A percentile compares a stretch with the other conserved stretches of the same genome.
phyloP scores from a whole-genome alignment of 2,113 vertebrate genomes.

The Labeo rohita region DNA sequence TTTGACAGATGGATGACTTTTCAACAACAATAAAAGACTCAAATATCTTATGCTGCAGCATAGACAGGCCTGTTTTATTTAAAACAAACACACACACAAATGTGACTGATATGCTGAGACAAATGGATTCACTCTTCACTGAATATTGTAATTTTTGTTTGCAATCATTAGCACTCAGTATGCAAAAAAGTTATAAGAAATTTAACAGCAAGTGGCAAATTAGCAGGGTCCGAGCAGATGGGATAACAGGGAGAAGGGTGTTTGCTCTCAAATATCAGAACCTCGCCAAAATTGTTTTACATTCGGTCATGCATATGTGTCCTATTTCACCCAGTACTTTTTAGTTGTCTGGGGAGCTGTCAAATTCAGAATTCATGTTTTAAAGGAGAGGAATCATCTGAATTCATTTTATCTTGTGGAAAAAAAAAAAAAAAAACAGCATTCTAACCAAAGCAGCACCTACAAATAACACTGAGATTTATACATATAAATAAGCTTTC shows the following conservation, averaged over 20 bases:
- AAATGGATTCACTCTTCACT: neutral
- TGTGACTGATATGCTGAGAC: neutral
- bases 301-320: neutral
- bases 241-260: neutral
- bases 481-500: too few relatives aligned
- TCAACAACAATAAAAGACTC: neutral
- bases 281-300: neutral
- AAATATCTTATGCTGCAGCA: neutral
- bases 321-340: neutral
- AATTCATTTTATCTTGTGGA: too few relatives aligned
- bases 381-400: neutral
- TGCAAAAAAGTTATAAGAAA: neutral
- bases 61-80: neutral
- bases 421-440: too few relatives aligned
- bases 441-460: too few relatives aligned
- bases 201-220: slow-evolving; percentile 10
- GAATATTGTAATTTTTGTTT: neutral
- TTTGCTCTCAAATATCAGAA: neutral
- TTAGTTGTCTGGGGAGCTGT: neutral
- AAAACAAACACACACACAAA: neutral
- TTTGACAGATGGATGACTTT: slow-evolving; percentile 5
- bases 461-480: too few relatives aligned
- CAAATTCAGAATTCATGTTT: neutral
- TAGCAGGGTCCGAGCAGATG: slow-evolving; percentile 11
- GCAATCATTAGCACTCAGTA: neutral